Base-by-base conservation (phyloP, 92 coral and sea anemone species). In the Porites rus region DNA sequence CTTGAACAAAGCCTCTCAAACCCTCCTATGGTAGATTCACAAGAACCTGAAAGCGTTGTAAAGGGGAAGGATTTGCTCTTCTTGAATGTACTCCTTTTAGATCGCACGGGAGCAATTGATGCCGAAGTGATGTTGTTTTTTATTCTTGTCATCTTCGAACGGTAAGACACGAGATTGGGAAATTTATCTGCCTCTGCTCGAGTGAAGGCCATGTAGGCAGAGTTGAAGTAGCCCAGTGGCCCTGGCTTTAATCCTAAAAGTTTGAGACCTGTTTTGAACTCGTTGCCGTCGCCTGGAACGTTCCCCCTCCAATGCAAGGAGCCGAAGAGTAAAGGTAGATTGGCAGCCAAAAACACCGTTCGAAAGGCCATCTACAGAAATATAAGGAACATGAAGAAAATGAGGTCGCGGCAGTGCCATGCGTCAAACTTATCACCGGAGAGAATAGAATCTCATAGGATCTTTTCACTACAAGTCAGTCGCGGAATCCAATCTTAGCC, bases 131-230 rank as follows among this genome's bases (percentile, higher is more conserved):
- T 22, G 14, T 20, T 2, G 64, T 62, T 53, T 74, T 72, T 70
- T 1, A 28, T 28, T 38, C 31, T 20, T 20, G 24, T 74, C 87
- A 83, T 62, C 71, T 1, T 16, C 3, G 65, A 50, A 51, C 22
- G 88, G 10, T 18, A 1, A 19, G 58, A 20, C 50, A 76, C 88
- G 70, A 85, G 50, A 43, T 85, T 56, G 1, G 88, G 88, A 65
- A 85, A 76, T 8, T n/a, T 19, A 3, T 2, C 13, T 0, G 88
- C 83, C 11, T 69, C 62, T 31, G 19, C 59, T 10, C 8, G 18
- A 7, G 77, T 74, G 61, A 88, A 88, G 11, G 91, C 88, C 91
- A 88, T 88, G 78, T 88, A 88, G 13, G 19, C 58, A 7, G 77
- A 20, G 38, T 88, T 88, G 52, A 52, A 81, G 77, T 65, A 74